Base-by-base conservation (phyloP, 2,888 invertebrate genomes). In the Ormyrus pomaceus region DNA sequence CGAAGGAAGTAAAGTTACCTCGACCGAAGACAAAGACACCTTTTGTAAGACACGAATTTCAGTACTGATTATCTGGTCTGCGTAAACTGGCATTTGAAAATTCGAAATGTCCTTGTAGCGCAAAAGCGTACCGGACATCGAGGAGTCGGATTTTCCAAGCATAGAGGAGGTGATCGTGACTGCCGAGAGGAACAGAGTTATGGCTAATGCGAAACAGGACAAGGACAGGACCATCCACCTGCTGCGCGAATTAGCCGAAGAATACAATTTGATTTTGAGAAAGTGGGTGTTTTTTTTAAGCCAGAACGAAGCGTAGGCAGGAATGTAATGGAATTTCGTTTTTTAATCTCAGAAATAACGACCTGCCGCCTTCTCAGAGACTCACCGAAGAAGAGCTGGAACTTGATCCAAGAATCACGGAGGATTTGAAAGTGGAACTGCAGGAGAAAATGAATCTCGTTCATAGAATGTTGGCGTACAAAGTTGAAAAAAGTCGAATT, bases 141-240 rank as follows among this genome's bases (percentile, higher is more conserved):
- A 91, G 59, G 90, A 91, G 73, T 82, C 84, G 6, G 85, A 89
- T 79, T 85, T 90, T 78, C 88, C 91, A 46, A 93, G 91, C 85
- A 87, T 93, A n/a, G 96, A 96, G 87, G 93, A 96, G 87, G 92
- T 93, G 6, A 95, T 95, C 86, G 93, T 94, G 64, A 93, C 94
- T 86, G 93, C 93, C 9, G 95, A 96, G 87, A 91, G 92, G 69
- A 93, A 95, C 83, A 92, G 93, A 85, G 92, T 94, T 87, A 91
- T 92, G 89, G 91, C 92, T n/a, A 91, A 93, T 9, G 94, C 94
- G 0, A 93, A 94, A 82, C 93, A 93, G 0, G 94, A 94, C 84
- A 95, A 95, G 86, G 92, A 93, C 59, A 91, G 92, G 81, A 93
- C 94, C 13, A 90, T 93, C 50, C 91, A 91, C 66, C 91, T 92